phyloP scores from a whole-genome alignment of 2,113 vertebrate genomes.

The Antechinus flavipes region DNA sequence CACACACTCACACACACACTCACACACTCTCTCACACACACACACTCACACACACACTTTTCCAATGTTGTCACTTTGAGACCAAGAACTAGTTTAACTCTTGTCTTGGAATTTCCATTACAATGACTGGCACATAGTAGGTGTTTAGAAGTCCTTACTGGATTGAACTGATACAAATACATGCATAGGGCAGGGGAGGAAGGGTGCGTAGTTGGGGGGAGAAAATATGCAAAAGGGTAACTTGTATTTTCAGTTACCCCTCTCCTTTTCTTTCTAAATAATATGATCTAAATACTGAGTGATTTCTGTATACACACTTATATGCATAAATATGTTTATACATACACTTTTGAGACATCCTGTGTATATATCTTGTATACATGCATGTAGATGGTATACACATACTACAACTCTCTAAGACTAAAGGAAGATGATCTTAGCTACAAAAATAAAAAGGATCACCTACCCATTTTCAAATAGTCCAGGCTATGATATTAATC shows the following conservation, averaged over 20 bases:
- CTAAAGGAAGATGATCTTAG: conserved; percentile 45
- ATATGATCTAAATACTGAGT: background rate
- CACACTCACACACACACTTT: background rate
- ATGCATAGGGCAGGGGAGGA: background rate
- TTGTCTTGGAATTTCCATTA: background rate
- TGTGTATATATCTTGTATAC: background rate
- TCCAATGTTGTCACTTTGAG: background rate
- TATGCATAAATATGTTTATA: background rate
- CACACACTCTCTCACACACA: background rate
- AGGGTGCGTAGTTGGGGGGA: background rate
- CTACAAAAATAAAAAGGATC: conserved; percentile 2
- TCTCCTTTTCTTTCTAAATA: background rate
- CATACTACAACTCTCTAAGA: background rate
- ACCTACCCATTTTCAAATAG: conserved; percentile 49
- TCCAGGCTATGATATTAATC: conserved; percentile 50
- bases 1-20: too few species aligned
- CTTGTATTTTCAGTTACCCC: background rate
- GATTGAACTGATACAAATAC: background rate
- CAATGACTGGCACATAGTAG: background rate
- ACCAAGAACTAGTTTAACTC: background rate
- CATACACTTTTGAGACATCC: background rate
- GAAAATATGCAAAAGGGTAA: background rate
- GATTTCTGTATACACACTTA: background rate
- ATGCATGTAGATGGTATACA: background rate
- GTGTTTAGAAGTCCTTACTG: background rate